Percentiles rank a stretch among this genome's conserved stretches.
Conservation (phyloP, 1,140 invertebrate species). For the Lasioglossum albipes region DNA sequence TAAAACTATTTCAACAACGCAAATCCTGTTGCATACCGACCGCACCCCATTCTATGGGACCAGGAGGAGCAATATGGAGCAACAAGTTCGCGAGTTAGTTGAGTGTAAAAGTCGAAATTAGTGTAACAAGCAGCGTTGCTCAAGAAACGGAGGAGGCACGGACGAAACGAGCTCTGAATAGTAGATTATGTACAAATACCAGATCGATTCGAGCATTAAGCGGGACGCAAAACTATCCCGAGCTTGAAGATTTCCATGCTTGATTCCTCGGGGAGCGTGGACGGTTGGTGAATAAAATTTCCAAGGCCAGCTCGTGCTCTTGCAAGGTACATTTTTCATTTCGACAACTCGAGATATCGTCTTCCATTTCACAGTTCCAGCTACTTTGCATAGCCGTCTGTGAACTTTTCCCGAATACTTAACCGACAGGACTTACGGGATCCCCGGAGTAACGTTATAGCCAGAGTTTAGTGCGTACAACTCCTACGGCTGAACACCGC, state of each 20-base stretch:
- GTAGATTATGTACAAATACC: background rate
- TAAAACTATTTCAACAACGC: no score
- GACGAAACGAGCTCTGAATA: no score
- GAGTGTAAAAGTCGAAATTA: no score
- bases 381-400: slow-evolving; percentile 27
- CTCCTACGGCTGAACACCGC: background rate
- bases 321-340: slow-evolving; percentile 32
- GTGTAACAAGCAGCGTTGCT: no score
- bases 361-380: slow-evolving; percentile 21
- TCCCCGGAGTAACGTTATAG: slow-evolving; percentile 32
- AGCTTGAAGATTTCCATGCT: background rate
- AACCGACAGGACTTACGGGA: slow-evolving; percentile 41
- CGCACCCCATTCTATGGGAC: no score
- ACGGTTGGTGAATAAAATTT: slow-evolving; percentile 7
- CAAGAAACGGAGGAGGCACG: no score
- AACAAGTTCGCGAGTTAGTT: no score
- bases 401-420: slow-evolving; percentile 41
- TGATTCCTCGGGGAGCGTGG: background rate
- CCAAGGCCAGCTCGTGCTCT: background rate
- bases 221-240: no score
- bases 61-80: no score
- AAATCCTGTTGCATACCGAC: no score
- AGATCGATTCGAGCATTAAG: background rate
- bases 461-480: slow-evolving; percentile 8
- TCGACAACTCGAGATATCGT: slow-evolving; percentile 31